Conservation (phyloP, 92 coral and sea anemone species). For the Parazoanthus swiftii region DNA sequence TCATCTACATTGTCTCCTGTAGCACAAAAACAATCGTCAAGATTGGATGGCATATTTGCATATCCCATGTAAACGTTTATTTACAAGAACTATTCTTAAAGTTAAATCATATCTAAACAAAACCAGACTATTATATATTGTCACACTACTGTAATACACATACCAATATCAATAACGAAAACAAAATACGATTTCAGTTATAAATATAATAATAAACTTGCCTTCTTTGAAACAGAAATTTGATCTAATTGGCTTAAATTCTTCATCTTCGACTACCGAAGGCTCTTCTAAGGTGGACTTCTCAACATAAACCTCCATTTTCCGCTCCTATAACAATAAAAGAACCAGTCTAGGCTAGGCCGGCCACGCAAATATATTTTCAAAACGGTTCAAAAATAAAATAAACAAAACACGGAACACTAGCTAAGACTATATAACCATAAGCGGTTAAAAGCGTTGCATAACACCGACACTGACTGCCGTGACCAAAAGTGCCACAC, state of each 20-base stretch:
- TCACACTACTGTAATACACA: neutral
- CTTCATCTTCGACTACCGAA: constrained; percentile 57
- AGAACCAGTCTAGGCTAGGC: neutral
- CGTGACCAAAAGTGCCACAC: no score
- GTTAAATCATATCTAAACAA: neutral
- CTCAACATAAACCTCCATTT: constrained; percentile 76
- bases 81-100: no score
- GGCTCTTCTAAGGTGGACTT: constrained; percentile 66
- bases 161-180: neutral
- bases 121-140: no score
- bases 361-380: no score
- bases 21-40: neutral
- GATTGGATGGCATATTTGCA: neutral
- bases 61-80: neutral
- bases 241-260: constrained; percentile 52
- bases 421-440: no score
- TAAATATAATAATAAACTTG: neutral
- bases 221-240: constrained; percentile 73
- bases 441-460: no score
- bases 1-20: constrained; percentile 79
- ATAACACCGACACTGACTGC: no score
- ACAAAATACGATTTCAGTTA: no score
- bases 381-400: no score
- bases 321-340: constrained; percentile 56
- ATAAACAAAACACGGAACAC: neutral